A percentile compares a stretch with the other conserved stretches of the same genome.
Conservation (phyloP, 2,888 invertebrate genomes). For the Epinotia nisella region DNA sequence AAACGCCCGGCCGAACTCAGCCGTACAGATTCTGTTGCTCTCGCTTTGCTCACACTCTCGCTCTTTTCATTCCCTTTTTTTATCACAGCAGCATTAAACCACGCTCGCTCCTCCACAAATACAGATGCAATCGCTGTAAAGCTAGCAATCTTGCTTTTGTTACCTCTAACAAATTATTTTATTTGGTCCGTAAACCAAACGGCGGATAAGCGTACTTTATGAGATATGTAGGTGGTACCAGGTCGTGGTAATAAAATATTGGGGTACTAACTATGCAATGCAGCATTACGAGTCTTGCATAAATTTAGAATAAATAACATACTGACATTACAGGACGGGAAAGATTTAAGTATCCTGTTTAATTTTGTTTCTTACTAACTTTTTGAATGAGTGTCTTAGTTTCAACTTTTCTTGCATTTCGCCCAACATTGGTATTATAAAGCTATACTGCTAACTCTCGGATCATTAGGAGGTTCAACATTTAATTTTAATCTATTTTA, state of each 20-base stretch:
- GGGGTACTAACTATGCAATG: not conserved
- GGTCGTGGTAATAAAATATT: conserved; percentile 28
- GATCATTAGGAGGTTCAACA: too few species aligned
- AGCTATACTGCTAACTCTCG: too few species aligned
- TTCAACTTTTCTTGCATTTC: too few species aligned
- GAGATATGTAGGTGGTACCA: conserved; percentile 27
- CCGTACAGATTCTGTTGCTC: conserved; percentile 63
- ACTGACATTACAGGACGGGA: too few species aligned
- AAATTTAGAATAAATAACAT: too few species aligned
- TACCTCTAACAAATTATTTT: conserved; percentile 45
- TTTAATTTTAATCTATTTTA: too few species aligned
- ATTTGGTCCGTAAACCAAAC: conserved; percentile 39
- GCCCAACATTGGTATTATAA: too few species aligned
- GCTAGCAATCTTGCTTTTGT: conserved; percentile 43
- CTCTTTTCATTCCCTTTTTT: conserved; percentile 42
- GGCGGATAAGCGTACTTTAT: conserved; percentile 21
- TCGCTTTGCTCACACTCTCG: conserved; percentile 34
- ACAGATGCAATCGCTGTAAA: conserved; percentile 43
- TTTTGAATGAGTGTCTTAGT: too few species aligned
- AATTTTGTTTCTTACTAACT: too few species aligned
- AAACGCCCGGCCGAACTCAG: conserved; percentile 65
- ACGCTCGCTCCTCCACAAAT: conserved; percentile 31
- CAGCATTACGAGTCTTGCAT: not conserved
- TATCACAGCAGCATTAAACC: conserved; percentile 29
- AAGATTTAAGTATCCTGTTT: too few species aligned